phyloP scores from a whole-genome alignment of 1,140 invertebrate species.

The Drosophila hydei region DNA sequence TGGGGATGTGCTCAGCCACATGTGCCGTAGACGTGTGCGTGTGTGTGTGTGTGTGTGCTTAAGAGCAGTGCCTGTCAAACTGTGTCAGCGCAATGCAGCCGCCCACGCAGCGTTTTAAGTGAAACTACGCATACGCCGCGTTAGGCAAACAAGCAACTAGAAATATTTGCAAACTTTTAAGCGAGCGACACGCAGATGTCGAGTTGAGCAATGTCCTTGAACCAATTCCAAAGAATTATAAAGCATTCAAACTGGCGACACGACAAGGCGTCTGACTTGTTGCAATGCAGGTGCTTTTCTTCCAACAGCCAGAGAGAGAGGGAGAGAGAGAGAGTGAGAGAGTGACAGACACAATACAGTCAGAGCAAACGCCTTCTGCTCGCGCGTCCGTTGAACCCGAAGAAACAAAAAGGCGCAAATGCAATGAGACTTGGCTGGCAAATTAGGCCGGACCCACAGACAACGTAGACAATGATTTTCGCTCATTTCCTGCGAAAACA shows the following conservation, averaged over 20 bases:
- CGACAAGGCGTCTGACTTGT: neutral
- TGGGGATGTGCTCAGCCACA: slow-evolving; percentile 26
- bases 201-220: slow-evolving; percentile 46
- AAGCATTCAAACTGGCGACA: slow-evolving; percentile 15
- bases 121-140: slow-evolving; percentile 69
- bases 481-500: slow-evolving; percentile 39
- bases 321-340: too few species aligned
- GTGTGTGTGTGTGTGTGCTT: neutral
- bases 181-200: slow-evolving; percentile 27
- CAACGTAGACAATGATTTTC: slow-evolving; percentile 45
- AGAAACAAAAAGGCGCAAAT: slow-evolving; percentile 21
- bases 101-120: slow-evolving; percentile 41
- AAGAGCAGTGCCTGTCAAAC: slow-evolving; percentile 42
- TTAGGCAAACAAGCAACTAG: slow-evolving; percentile 30
- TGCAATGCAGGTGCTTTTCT: neutral
- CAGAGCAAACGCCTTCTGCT: neutral
- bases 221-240: slow-evolving; percentile 23
- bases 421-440: slow-evolving; percentile 23
- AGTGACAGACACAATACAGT: too few species aligned
- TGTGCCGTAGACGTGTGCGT: slow-evolving; percentile 24
- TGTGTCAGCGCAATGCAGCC: slow-evolving; percentile 28
- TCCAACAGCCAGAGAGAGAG: too few species aligned
- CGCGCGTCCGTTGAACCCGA: slow-evolving; percentile 49
- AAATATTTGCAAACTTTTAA: slow-evolving; percentile 46
- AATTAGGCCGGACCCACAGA: slow-evolving; percentile 45